Conservation (phyloP, 92 coral and sea anemone species). For the Parazoanthus swiftii region DNA sequence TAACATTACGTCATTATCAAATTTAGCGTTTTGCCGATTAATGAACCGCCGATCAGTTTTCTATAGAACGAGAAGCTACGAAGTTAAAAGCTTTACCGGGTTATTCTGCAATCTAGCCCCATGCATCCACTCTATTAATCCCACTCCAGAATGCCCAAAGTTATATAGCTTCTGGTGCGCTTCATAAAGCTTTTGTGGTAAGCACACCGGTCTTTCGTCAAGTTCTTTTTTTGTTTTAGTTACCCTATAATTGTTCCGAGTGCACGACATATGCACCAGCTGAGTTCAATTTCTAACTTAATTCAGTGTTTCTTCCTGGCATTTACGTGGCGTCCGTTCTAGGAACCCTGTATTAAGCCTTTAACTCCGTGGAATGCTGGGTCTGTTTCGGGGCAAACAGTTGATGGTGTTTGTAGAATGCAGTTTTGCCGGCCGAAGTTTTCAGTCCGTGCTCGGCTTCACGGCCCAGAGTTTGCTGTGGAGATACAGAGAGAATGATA, state of each 20-base stretch:
- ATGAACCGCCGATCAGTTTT: too few species aligned
- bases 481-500: neutral
- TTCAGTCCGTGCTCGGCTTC: slow-evolving; percentile 27
- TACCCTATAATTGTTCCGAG: neutral
- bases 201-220: neutral
- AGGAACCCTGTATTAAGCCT: slow-evolving; percentile 11
- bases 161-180: too few species aligned
- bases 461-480: slow-evolving; percentile 30
- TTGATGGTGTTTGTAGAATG: slow-evolving; percentile 70
- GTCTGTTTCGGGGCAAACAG: slow-evolving; percentile 54
- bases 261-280: neutral
- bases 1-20: too few species aligned
- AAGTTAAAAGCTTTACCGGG: too few species aligned
- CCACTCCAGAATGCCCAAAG: too few species aligned
- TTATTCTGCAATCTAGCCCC: too few species aligned
- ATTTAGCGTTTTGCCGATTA: too few species aligned
- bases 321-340: neutral
- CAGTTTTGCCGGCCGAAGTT: slow-evolving; percentile 50
- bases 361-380: slow-evolving; percentile 15
- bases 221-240: neutral
- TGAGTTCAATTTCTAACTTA: too few species aligned
- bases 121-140: too few species aligned
- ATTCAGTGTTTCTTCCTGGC: neutral
- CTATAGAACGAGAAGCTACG: too few species aligned
- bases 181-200: too few species aligned